Evolutionary conservation across 2,888 invertebrate genomes (phyloP), one percentile per base, ranked within the genome.

Genomic region (Thecocarcelia acutangulata): DNA sequence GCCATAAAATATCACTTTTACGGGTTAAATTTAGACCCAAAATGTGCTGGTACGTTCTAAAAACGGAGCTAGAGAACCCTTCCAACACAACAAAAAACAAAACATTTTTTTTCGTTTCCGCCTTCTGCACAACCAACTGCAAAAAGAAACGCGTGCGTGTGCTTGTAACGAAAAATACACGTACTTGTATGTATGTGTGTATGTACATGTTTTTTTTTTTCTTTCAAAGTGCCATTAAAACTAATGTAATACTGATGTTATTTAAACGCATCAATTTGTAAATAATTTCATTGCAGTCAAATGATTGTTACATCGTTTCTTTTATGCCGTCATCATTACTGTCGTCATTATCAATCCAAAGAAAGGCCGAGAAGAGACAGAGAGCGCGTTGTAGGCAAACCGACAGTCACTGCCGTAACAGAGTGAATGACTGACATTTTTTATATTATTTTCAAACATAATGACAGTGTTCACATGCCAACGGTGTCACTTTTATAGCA

Each of bases 261-360:
- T 61, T 73, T 61, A 66, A 74, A 68, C 42, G 19, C 68, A 61
- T 61, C 66, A 74, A 80, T 74, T 80, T 80, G 79, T 80, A 63
- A 63, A 68, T 74, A 58, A 56, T 74, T 61, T 48, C 50, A 72
- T 59, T 58, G 48, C 28, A 54, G 42, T 58, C 70, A 76, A 76
- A 68, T 54, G 50, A 50, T 56, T 77, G 61, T 52, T 68, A 70
- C 54, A 48, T 21, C 33, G 52, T 72, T 72, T 42, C 33, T 58
- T 58, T 44, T 73, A 63, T 54, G 52, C 46, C 63, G 13, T 73
- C 33, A 46, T 73, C 33, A 46, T 63, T 46, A 33, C 8, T 54
- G 73, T 73, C 54, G 19, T 68, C 59, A 69, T 61, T 56, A 40
- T 63, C 70, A 44, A 86, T 84, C 28, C 21, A 21, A 12, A 72